Evolutionary conservation across 2,888 invertebrate species (phyloP).

Genomic region (Trichogramma dendrolimi): DNA sequence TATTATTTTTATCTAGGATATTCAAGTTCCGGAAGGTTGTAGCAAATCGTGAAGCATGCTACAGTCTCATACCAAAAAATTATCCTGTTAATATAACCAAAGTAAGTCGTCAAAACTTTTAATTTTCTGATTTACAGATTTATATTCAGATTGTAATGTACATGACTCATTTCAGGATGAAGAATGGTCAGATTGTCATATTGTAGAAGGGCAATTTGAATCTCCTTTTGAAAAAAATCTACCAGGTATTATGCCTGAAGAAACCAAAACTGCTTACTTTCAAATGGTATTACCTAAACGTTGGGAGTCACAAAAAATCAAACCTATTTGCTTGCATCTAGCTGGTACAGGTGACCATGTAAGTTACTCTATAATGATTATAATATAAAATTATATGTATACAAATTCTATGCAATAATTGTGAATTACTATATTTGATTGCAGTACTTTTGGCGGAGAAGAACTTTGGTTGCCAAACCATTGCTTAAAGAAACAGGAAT

Average conservation of each 20-base stretch:
- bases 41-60: conserved; percentile 77
- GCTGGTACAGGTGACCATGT: conserved; percentile 99
- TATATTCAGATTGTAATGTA: neutral
- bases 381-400: conserved; percentile 24
- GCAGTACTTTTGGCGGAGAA: conserved; percentile 86
- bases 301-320: conserved; percentile 66
- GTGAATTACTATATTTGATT: conserved; percentile 24
- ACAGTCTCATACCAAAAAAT: conserved; percentile 72
- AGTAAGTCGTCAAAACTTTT: conserved; percentile 54
- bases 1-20: conserved; percentile 63
- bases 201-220: conserved; percentile 82
- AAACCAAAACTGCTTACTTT: conserved; percentile 79
- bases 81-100: conserved; percentile 85
- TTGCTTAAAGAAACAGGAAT: conserved; percentile 84
- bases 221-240: conserved; percentile 79
- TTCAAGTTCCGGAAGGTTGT: conserved; percentile 87
- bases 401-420: conserved; percentile 2
- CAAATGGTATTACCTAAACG: conserved; percentile 76
- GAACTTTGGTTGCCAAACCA: conserved; percentile 87
- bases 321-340: conserved; percentile 87
- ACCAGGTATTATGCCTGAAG: conserved; percentile 82
- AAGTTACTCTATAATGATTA: conserved; percentile 46
- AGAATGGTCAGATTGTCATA: conserved; percentile 66
- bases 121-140: conserved; percentile 1
- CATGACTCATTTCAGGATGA: conserved; percentile 60